A percentile compares a stretch with the other conserved stretches of the same genome.
Evolutionary conservation across 2,113 vertebrate genomes (phyloP).

Genomic region (Eubucco bourcierii): DNA sequence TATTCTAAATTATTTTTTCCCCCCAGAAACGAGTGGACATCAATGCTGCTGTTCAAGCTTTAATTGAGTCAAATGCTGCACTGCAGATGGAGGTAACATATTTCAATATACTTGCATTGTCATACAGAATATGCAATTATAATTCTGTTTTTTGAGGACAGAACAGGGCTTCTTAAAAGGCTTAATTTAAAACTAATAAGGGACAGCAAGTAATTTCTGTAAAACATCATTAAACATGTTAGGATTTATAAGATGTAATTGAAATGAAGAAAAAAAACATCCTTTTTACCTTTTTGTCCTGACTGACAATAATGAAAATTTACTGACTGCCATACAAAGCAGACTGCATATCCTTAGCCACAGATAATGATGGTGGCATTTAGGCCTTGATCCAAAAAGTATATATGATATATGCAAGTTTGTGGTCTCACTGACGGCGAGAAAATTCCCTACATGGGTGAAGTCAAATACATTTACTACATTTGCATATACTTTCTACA

Average conservation of each 20-base stretch:
- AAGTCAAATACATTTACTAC: neutral
- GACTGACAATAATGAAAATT: neutral
- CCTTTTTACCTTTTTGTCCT: neutral
- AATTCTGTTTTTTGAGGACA: neutral
- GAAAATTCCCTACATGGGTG: neutral
- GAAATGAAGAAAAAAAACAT: neutral
- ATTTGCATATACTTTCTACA: neutral
- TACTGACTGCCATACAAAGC: neutral
- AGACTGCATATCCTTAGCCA: neutral
- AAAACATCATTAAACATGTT: constrained; percentile 24
- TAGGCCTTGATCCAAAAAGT: neutral
- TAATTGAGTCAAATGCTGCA: constrained; percentile 79
- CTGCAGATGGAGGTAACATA: constrained; percentile 85
- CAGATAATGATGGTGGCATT: neutral
- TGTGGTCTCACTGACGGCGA: neutral
- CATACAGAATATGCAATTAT: neutral
- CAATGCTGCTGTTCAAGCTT: constrained; percentile 80
- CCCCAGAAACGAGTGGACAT: constrained; percentile 83
- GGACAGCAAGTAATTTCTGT: neutral
- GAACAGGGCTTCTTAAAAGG: constrained; percentile 27
- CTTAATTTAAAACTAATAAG: constrained; percentile 30
- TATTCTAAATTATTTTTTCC: constrained; percentile 23
- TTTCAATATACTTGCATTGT: constrained; percentile 45
- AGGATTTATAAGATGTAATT: neutral
- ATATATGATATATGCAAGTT: neutral